Conservation (phyloP, 1,140 invertebrate genomes). For the Chelonus insularis region DNA sequence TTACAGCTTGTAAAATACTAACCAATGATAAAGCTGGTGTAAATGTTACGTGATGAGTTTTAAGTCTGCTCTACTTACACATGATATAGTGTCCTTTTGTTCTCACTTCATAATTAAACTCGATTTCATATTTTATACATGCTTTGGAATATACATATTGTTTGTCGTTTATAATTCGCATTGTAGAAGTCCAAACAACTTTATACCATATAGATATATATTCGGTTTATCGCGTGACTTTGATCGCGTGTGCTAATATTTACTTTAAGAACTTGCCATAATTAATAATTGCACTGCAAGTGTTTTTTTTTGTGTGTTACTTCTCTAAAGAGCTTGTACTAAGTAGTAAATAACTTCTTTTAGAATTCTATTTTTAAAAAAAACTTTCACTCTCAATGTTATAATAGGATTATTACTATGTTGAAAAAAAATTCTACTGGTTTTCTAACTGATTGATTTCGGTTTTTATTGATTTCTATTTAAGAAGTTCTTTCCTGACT, state of each 20-base stretch:
- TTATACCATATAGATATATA: neutral
- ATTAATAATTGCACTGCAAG: neutral
- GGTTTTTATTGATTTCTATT: too few species aligned
- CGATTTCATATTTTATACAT: neutral
- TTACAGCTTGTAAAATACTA: constrained; percentile 8
- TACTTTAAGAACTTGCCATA: neutral
- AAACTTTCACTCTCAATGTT: too few species aligned
- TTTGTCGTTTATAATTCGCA: too few species aligned
- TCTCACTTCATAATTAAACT: neutral
- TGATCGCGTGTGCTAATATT: constrained; percentile 10
- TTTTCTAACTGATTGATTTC: too few species aligned
- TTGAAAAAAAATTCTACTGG: too few species aligned
- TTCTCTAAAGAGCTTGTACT: neutral
- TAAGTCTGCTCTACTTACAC: neutral
- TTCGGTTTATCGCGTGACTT: constrained; percentile 7
- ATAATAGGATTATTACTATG: too few species aligned
- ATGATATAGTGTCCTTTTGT: neutral
- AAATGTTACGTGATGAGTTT: constrained; percentile 1
- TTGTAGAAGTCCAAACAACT: too few species aligned
- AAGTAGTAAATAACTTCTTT: neutral
- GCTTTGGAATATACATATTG: too few species aligned
- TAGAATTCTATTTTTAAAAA: too few species aligned
- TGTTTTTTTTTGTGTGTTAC: neutral
- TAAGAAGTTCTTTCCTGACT: too few species aligned
- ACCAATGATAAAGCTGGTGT: neutral